These are phyloP conservation scores for Orgyia antiqua DNA, from an alignment of 2,888 invertebrate species.

Conservation along the genomic window DNA sequence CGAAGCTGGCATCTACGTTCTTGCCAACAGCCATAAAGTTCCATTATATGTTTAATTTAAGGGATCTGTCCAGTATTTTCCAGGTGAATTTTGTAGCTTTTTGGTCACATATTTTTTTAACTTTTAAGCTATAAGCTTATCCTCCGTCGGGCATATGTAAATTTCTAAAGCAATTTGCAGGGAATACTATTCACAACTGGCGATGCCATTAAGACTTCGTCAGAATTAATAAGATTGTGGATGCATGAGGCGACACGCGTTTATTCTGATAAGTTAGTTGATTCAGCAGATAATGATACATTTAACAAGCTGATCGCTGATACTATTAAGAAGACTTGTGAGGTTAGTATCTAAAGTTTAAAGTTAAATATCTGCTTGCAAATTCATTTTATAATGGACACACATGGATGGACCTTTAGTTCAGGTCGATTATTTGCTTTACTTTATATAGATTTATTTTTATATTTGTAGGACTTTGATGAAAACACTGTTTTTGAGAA, in stretches of 20 bases:
- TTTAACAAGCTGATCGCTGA: constrained; percentile 87
- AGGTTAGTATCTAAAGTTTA: constrained; percentile 64
- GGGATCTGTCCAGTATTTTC: constrained; percentile 95
- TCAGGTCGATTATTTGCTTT: no score
- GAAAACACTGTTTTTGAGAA: constrained; percentile 84
- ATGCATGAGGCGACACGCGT: constrained; percentile 94
- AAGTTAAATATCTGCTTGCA: no score
- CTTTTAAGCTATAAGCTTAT: no score
- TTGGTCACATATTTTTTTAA: no score
- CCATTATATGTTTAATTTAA: constrained; percentile 94
- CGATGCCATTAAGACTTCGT: constrained; percentile 83
- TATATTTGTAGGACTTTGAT: constrained; percentile 78
- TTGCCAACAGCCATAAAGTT: constrained; percentile 96
- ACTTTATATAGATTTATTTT: no score
- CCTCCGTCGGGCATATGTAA: no score
- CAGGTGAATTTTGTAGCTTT: constrained; percentile 85
- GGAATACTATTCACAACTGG: constrained; percentile 90
- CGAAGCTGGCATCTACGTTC: constrained; percentile 85
- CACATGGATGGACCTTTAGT: no score
- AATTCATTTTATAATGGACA: no score
- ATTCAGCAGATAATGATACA: constrained; percentile 84
- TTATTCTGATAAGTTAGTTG: constrained; percentile 94
- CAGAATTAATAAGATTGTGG: constrained; percentile 89
- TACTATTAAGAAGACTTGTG: constrained; percentile 86
- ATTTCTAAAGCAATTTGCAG: no score